Evolutionary conservation across 2,797 vertebrate species (phyloP).

Genomic region (Rhinogobio ventralis): DNA sequence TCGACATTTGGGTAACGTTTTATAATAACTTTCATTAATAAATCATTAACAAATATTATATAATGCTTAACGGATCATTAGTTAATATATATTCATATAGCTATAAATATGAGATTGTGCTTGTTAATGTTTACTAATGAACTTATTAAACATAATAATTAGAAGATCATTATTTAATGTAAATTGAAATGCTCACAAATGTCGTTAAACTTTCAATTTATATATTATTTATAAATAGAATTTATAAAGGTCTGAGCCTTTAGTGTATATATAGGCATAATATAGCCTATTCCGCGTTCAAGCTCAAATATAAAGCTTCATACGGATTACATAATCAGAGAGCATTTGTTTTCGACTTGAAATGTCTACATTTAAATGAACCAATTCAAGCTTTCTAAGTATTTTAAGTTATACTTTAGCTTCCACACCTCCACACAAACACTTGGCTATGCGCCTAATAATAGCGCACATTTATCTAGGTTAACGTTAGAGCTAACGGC

Average conservation of each 20-base stretch:
- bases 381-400: background rate
- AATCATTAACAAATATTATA: background rate
- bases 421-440: background rate
- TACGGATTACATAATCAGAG: background rate
- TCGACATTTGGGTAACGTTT: conserved; percentile 63
- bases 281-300: background rate
- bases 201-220: background rate
- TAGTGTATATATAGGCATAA: background rate
- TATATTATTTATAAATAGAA: too few relatives aligned
- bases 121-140: background rate
- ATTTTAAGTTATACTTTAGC: background rate
- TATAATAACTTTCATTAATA: background rate
- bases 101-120: background rate
- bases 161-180: background rate
- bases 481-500: background rate
- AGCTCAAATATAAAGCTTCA: background rate
- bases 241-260: too few relatives aligned
- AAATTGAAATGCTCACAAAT: background rate
- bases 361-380: background rate
- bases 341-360: background rate
- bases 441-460: background rate
- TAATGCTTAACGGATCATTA: background rate
- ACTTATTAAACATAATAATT: background rate
- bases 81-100: background rate
- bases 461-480: too few relatives aligned